Evolutionary conservation across 2,888 invertebrate species (phyloP), one percentile per base, ranked within the genome.

Genomic region (Heliconius cydno): DNA sequence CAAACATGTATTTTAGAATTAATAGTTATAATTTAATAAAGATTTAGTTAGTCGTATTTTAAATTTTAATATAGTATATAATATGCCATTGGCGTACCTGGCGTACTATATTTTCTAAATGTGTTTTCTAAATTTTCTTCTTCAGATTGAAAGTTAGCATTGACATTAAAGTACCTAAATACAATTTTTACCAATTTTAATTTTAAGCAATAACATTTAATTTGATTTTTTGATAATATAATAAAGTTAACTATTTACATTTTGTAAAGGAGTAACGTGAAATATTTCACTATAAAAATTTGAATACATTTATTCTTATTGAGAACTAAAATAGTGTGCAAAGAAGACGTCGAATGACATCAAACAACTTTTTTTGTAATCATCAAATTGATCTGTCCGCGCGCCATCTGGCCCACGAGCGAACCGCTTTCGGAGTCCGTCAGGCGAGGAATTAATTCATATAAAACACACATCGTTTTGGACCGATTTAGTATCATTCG

Each of bases 371-470:
- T 94, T 92, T 94, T 95, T 92, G 92, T 94, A 95, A 95, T 95
- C 94, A 94, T 92, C 92, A 94, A 94, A 95, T 95, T 94, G 94
- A 95, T 94, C 93, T 92, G 91, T 93, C 92, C 94, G 92, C 88
- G 88, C 90, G 92, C 92, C 94, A 94, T 94, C 94, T 95, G 95
- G 94, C 90, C 93, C 93, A 92, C 92, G 89, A 94, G 92, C 91
- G 92, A 94, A 93, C 88, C 91, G 94, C 93, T 94, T 94, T 94
- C 86, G 91, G 86, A 86, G 78, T 86, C 92, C 87, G 89, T 92
- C 92, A 92, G 89, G 92, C 93, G 94, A 91, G 86, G 94, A 94
- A 94, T 94, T 94, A 94, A 94, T 95, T 94, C 92, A 93, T 93
- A 93, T 93, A 94, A 94, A 93, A 94, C 92, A 92, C 90, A 90